phyloP scores from a whole-genome alignment of 2,888 invertebrate species.

The Brassicogethes aeneus region DNA sequence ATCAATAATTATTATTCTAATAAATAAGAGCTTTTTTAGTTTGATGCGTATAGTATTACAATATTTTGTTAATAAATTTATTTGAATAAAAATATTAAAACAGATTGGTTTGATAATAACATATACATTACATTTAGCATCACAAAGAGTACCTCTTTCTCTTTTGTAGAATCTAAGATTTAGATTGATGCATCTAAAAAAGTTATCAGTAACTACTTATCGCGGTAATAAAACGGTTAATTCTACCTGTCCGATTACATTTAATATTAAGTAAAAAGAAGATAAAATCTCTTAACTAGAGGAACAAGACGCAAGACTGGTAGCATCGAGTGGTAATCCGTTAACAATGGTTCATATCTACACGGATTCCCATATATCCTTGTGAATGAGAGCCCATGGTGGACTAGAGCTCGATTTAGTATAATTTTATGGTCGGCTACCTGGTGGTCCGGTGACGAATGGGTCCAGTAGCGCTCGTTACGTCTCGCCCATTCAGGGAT shows the following conservation, averaged over 20 bases:
- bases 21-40: too few species aligned
- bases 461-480: constrained; percentile 37
- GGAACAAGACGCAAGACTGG: constrained; percentile 28
- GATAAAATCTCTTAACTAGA: neutral
- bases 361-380: constrained; percentile 38
- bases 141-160: too few species aligned
- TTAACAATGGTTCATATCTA: constrained; percentile 39
- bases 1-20: too few species aligned
- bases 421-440: constrained; percentile 40
- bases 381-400: constrained; percentile 31
- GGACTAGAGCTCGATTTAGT: constrained; percentile 39
- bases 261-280: constrained; percentile 1
- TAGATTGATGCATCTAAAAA: too few species aligned
- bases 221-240: neutral
- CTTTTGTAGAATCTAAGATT: too few species aligned
- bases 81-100: too few species aligned
- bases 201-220: neutral
- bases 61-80: too few species aligned
- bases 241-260: neutral
- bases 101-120: too few species aligned
- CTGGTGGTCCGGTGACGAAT: constrained; percentile 40
- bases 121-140: too few species aligned
- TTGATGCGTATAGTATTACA: too few species aligned
- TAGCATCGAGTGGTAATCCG: constrained; percentile 37
- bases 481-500: constrained; percentile 37